Evolutionary conservation across 2,113 vertebrate genomes (phyloP), one percentile per base, ranked within the genome.

Genomic region (Brienomyrus brachyistius): DNA sequence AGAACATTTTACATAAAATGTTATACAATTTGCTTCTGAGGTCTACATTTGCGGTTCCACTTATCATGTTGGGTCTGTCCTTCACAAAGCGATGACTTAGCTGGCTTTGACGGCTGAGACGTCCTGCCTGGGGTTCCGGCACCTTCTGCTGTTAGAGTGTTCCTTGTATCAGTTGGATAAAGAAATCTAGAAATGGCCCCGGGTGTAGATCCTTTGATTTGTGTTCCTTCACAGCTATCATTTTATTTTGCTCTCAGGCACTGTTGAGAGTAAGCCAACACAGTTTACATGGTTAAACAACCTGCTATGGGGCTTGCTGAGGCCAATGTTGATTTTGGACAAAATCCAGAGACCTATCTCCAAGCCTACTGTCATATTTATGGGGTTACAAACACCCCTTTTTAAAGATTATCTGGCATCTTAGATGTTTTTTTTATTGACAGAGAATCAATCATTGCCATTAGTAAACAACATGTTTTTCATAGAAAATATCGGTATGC

Each of bases 351-450:
- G 52, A 84, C 6, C 3, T 1, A 9, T 59, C 50, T 56, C 43
- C 59, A 35, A n/a, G 62, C 45, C 7, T 47, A 5, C 27, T 4
- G 3, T 70, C 27, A 1, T 45, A 3, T 21, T 31, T 50, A 35
- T 6, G 31, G 66, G 50, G 50, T 52, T 52, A 48, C 85, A 52
- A 62, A 80, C 45, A 23, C 40, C 51, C 51, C 6, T 47, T 48
- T 50, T 48, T 23, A 82, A 19, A 51, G 35, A 43, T 54, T 43
- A 35, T n/a, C 48, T 35, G 35, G 50, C n/a, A 19, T 89, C 50
- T 17, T n/a, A 54, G 84, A 27, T 51, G 31, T 54, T 89, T 89
- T 89, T 89, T 89, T 89, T 89, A n/a, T 59, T 54, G 85, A 87
- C 51, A 51, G 50, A 27, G 35, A 40, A 35, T 19, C 11, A 56